Evolutionary conservation across 2,888 invertebrate species (phyloP).

Genomic region (Clistopyga incitator): DNA sequence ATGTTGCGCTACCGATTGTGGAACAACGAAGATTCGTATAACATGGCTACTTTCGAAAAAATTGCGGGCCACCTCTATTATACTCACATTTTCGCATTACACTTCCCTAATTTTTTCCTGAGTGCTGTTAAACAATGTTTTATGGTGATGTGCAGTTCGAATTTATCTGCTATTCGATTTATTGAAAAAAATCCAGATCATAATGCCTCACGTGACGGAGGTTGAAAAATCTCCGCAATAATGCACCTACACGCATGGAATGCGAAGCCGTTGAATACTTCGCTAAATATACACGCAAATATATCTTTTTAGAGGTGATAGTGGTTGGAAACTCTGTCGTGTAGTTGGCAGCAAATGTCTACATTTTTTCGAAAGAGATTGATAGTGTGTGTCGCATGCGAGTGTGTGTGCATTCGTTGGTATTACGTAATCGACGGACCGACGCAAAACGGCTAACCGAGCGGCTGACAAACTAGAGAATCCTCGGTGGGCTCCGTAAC

Average conservation of each 20-base stretch:
- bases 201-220: too few relatives aligned
- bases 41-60: too few relatives aligned
- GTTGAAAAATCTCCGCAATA: too few relatives aligned
- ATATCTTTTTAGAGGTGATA: not conserved
- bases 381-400: not conserved
- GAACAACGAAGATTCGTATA: too few relatives aligned
- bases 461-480: conserved; percentile 22
- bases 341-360: not conserved
- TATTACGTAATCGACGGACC: conserved; percentile 43
- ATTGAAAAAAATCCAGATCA: too few relatives aligned
- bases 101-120: too few relatives aligned
- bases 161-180: too few relatives aligned
- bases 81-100: too few relatives aligned
- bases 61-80: too few relatives aligned
- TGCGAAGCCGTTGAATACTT: not conserved
- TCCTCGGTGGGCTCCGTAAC: conserved; percentile 36
- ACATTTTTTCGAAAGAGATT: not conserved
- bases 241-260: not conserved
- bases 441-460: conserved; percentile 30
- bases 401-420: not conserved
- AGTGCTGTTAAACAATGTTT: too few relatives aligned
- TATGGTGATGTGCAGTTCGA: too few relatives aligned
- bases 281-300: not conserved
- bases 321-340: not conserved
- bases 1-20: too few relatives aligned